Evolutionary conservation across 2,888 invertebrate species (phyloP).

Genomic region (Omphaloscelis lunosa): DNA sequence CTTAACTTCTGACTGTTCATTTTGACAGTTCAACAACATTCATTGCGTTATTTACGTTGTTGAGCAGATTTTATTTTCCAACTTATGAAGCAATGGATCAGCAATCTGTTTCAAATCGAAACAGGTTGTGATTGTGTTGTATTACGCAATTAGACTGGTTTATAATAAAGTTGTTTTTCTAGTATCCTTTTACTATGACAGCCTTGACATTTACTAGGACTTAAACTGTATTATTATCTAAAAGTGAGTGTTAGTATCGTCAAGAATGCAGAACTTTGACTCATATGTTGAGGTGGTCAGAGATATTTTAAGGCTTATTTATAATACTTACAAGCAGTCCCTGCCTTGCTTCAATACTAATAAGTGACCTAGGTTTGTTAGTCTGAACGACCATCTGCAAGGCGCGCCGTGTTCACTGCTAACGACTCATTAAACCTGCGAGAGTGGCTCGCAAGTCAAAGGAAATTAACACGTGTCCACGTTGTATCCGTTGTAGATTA

Average conservation of each 20-base stretch:
- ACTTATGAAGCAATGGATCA: no score
- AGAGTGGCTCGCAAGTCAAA: conserved; percentile 13
- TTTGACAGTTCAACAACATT: no score
- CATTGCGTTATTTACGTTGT: no score
- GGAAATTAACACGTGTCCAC: conserved; percentile 10
- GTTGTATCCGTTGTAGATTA: conserved; percentile 16
- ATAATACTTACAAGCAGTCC: conserved; percentile 13
- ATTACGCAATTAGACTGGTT: no score
- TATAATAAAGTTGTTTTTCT: background rate
- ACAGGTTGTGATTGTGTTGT: no score
- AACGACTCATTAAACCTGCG: conserved; percentile 13
- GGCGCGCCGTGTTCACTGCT: background rate
- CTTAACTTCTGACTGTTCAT: no score
- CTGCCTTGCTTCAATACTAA: conserved; percentile 2
- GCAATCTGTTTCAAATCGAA: no score
- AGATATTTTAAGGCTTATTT: conserved; percentile 9
- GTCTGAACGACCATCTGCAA: background rate
- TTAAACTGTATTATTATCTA: background rate
- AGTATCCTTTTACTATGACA: background rate
- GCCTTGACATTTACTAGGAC: background rate
- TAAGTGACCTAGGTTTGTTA: conserved; percentile 1
- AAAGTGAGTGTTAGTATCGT: background rate
- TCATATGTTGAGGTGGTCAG: background rate
- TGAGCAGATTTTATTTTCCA: no score
- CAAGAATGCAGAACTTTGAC: background rate